Conservation (phyloP, 2,113 vertebrate genomes). For the Eleginops maclovinus region DNA sequence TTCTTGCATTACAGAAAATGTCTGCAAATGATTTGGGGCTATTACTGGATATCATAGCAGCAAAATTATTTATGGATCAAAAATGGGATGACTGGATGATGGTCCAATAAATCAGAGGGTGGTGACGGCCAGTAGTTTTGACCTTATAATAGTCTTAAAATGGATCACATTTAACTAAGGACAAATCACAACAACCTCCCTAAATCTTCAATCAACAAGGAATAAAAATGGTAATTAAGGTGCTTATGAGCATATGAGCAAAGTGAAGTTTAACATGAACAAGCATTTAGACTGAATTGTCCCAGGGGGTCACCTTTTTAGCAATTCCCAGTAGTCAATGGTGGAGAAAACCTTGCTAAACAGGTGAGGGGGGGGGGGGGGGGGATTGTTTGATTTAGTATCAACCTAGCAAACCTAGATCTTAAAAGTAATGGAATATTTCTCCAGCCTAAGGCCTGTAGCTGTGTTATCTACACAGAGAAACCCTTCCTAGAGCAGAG, state of each 20-base stretch:
- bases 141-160: conserved; percentile 39
- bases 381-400: conserved; percentile 63
- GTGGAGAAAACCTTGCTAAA: conserved; percentile 10
- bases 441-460: conserved; percentile 51
- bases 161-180: conserved; percentile 32
- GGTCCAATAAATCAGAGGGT: conserved; percentile 27
- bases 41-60: conserved; percentile 39
- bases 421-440: conserved; percentile 51
- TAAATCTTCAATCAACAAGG: conserved; percentile 35
- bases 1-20: conserved; percentile 50
- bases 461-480: conserved; percentile 46
- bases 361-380: conserved; percentile 25
- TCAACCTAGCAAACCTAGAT: conserved; percentile 45
- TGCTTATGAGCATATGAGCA: conserved; percentile 28
- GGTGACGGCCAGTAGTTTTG: conserved; percentile 24
- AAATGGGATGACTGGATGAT: conserved; percentile 27
- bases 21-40: conserved; percentile 44
- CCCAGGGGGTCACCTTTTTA: conserved; percentile 42
- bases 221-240: conserved; percentile 47
- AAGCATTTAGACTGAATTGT: conserved; percentile 46
- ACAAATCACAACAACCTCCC: conserved; percentile 17
- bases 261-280: conserved; percentile 31
- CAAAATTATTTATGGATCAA: conserved; percentile 63
- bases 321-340: conserved; percentile 18
- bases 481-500: conserved; percentile 24